These are phyloP conservation scores for Delichon dasypus DNA, from an alignment of 2,797 vertebrate species.

Conservation along the genomic window DNA sequence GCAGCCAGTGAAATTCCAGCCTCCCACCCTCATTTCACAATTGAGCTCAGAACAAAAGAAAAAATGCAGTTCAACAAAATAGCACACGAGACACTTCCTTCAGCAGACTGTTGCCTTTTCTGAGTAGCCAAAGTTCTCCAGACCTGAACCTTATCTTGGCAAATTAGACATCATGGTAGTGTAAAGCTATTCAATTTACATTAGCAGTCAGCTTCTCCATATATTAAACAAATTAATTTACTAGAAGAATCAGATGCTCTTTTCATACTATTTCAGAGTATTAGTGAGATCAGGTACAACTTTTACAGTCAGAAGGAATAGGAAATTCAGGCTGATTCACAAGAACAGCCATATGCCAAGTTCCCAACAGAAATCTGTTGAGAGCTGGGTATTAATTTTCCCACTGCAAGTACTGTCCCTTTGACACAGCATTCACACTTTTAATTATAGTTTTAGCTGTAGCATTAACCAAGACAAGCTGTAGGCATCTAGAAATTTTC, in stretches of 20 bases:
- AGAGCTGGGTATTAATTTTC: not conserved
- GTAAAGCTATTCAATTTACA: not conserved
- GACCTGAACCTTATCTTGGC: not conserved
- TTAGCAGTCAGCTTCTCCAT: not conserved
- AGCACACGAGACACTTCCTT: not conserved
- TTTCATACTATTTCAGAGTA: not conserved
- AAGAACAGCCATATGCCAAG: not conserved
- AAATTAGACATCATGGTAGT: not conserved
- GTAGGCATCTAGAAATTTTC: not conserved
- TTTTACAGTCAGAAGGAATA: not conserved
- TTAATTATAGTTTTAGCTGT: not conserved
- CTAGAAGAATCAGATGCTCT: not conserved
- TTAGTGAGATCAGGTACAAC: not conserved
- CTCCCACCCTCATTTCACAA: not conserved
- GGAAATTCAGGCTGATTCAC: slow-evolving; percentile 16
- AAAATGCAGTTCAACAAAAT: not conserved
- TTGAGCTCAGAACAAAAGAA: not conserved
- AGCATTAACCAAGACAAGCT: not conserved
- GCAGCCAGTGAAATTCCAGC: slow-evolving; percentile 6
- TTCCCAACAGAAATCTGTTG: not conserved
- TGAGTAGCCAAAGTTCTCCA: not conserved
- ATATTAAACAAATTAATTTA: not conserved
- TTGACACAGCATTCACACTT: not conserved
- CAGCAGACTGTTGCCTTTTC: not conserved
- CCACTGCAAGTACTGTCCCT: not conserved